Base-by-base conservation (phyloP, 2,888 invertebrate genomes). In the Perdita meconis region DNA sequence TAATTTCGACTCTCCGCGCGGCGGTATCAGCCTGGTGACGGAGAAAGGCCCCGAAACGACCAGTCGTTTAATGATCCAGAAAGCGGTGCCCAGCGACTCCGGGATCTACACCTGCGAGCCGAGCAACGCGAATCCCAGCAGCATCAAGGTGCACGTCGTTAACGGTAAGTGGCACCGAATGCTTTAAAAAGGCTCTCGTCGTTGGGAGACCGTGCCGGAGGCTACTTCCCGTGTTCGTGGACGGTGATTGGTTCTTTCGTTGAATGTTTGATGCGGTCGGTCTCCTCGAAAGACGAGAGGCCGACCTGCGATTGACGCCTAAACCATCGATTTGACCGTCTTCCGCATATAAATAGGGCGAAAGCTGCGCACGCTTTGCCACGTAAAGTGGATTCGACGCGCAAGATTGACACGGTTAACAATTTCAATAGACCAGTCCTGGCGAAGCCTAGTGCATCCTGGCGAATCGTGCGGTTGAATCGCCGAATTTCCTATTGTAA, bases 91-190 rank as follows among this genome's bases (percentile, higher is more conserved):
- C 26, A 87, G 89, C 68, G 93, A 93, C 84, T 92, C 93, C 19
- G 93, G 93, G 8, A 89, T 92, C 65, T 93, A 93, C 86, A 93
- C 92, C 24, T 93, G 93, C 85, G 90, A 90, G 71, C 93, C 93
- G 44, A 93, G 93, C 84, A 93, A 93, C 87, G 93, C 93, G 60
- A 96, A 96, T 89, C 96, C 97, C 0, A 96, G 96, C 55, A 96
- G 96, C 55, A 96, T 97, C 60, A 95, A 96, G 80, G 97, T 97
- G 69, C 97, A 97, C 92, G 97, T 97, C 64, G 94, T 97, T 70
- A 97, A 97, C 90, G 97, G 97, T 97, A 91, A 94, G 94, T 87
- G 47, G 3, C 8, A 3, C 3, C 50, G 36, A 42, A 57, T 57
- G 24, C 19, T 65, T 34, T 10, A 6, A 30, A 19, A 8, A 0